These are phyloP conservation scores for Hemithea aestivaria DNA, from an alignment of 2,888 invertebrate genomes.

Conservation along the genomic window DNA sequence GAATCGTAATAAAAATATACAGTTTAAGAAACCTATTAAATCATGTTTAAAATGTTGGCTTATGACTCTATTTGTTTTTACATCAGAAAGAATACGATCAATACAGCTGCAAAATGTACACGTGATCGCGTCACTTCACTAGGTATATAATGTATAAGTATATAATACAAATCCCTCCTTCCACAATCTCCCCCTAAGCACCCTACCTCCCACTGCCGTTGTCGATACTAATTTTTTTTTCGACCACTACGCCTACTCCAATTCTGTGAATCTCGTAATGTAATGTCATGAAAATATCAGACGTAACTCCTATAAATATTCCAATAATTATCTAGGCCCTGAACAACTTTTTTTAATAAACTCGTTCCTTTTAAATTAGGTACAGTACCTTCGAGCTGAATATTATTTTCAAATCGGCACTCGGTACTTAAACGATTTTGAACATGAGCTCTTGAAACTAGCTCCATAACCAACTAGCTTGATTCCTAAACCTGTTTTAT, in stretches of 20 bases:
- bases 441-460: conserved; percentile 11
- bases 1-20: no score
- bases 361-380: no score
- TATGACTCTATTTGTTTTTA: no score
- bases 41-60: no score
- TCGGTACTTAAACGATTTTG: conserved; percentile 9
- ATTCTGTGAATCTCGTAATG: conserved; percentile 30
- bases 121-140: conserved; percentile 74
- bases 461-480: conserved; percentile 6
- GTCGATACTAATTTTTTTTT: conserved; percentile 66
- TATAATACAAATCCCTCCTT: conserved; percentile 67
- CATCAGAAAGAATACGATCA: conserved; percentile 69
- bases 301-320: no score
- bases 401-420: no score
- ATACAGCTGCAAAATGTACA: conserved; percentile 78
- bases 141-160: conserved; percentile 16
- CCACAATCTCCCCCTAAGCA: conserved; percentile 66
- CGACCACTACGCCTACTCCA: conserved; percentile 33
- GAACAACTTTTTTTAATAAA: no score
- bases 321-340: no score
- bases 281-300: conserved; percentile 30
- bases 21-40: no score
- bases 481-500: conserved; percentile 53
- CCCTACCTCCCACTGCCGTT: conserved; percentile 52
- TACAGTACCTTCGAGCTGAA: no score